Percentiles rank a stretch among this genome's conserved stretches.
Evolutionary conservation across 2,797 vertebrate genomes (phyloP).

Genomic region (Discoglossus pictus): DNA sequence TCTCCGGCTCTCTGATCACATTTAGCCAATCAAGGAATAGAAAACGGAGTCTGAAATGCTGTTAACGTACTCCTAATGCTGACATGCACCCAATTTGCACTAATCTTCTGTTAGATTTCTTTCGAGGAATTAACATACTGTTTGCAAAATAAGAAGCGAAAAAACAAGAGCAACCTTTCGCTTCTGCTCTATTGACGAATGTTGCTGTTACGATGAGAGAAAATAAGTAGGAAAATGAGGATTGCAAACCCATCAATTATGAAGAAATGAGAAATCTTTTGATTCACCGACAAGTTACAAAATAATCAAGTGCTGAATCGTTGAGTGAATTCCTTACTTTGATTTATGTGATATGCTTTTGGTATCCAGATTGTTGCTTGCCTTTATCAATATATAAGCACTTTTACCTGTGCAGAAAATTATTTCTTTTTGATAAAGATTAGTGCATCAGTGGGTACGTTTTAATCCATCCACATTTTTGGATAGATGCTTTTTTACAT

Average conservation of each 20-base stretch:
- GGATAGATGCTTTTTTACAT: too few species aligned
- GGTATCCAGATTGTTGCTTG: too few species aligned
- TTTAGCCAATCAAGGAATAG: conserved; percentile 68
- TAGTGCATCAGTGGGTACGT: too few species aligned
- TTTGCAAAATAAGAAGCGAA: conserved; percentile 12
- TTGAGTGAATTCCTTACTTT: too few species aligned
- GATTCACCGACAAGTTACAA: conserved; percentile 13
- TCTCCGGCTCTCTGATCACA: conserved; percentile 64
- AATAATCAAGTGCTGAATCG: background rate
- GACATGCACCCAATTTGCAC: conserved; percentile 40
- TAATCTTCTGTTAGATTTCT: conserved; percentile 25
- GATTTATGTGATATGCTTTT: too few species aligned
- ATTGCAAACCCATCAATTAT: conserved; percentile 30
- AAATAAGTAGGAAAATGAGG: conserved; percentile 30
- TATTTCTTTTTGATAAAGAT: too few species aligned
- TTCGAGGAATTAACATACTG: background rate
- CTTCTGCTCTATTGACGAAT: conserved; percentile 7
- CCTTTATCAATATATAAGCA: too few species aligned
- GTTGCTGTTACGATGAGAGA: conserved; percentile 16
- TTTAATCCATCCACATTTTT: too few species aligned
- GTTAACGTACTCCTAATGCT: conserved; percentile 56
- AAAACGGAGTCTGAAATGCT: conserved; percentile 51
- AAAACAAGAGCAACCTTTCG: conserved; percentile 10
- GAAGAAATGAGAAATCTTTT: background rate
- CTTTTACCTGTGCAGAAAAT: too few species aligned